Evolutionary conservation across 92 coral and sea anemone species (phyloP), one percentile per base, ranked within the genome.

Genomic region (Meandrina meandrites): DNA sequence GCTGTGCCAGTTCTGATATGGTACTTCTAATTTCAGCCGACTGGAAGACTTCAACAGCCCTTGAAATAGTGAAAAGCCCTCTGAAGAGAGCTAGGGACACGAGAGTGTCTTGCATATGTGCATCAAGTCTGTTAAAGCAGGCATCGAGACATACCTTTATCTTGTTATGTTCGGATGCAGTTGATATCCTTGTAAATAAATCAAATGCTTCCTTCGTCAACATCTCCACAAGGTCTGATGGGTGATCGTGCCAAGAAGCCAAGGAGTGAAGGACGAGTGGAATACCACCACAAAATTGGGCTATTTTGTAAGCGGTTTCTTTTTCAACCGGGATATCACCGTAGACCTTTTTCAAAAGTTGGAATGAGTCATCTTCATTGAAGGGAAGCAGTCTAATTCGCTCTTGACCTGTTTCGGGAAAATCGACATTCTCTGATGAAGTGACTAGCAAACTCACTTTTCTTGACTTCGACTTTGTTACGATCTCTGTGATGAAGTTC

Each of bases 371-470:
- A 0, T 68, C 76, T n/a, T 35, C 9, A 6, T 45, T 71, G 24
- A 92, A 79, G 3, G 74, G 56, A 17, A 89, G 74, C 4, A 27
- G 32, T 0, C 30, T 12, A 15, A 0, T 8, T 40, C 45, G 45
- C 77, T 87, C 54, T 67, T 62, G n/a, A 1, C 70, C 85, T 27
- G 73, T 14, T 13, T 30, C n/a, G 22, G 70, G 75, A 67, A 82
- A 89, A 3, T 12, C 68, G 27, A 89, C 35, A 5, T 54, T 54
- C 9, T 73, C 81, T 34, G 90, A 80, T 0, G 94, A 92, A 7
- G 94, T 92, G 45, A 92, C 69, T 9, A 92, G 70, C 69, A 81
- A 75, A 34, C 78, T 85, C 32, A 92, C 90, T 1, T 86, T 85
- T n/a, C 68, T 40, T 22, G 86, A 85, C 8, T 62, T 40, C 15